Percentiles rank a stretch among this genome's conserved stretches.
Evolutionary conservation across 2,113 vertebrate genomes (phyloP).

Genomic region (Nycticebus coucang): DNA sequence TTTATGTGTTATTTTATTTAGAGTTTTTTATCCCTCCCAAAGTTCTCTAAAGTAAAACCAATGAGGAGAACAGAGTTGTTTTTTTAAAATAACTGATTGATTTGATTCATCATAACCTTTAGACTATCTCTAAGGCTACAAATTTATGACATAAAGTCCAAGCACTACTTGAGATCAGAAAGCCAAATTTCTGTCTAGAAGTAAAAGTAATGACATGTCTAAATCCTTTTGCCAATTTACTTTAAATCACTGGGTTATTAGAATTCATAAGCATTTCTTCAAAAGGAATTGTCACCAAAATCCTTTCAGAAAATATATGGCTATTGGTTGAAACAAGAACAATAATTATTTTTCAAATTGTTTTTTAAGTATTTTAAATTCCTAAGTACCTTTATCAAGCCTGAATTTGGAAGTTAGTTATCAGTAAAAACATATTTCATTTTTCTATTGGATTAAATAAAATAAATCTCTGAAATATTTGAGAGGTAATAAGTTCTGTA

Average conservation of each 20-base stretch:
- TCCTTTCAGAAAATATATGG: not conserved
- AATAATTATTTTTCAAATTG: not conserved
- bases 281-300: not conserved
- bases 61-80: not conserved
- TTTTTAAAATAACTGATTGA: not conserved
- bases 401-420: not conserved
- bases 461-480: not conserved
- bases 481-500: not conserved
- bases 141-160: not conserved
- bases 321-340: not conserved
- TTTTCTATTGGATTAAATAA: not conserved
- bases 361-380: not conserved
- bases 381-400: not conserved
- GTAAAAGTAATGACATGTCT: not conserved
- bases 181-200: not conserved
- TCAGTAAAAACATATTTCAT: not conserved
- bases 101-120: conserved; percentile 1
- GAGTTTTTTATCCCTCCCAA: not conserved
- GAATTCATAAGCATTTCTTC: not conserved
- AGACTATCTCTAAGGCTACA: not conserved
- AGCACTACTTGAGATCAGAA: not conserved
- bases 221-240: not conserved
- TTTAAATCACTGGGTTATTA: conserved; percentile 22
- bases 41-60: not conserved
- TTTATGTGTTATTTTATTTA: not conserved